A percentile compares a stretch with the other conserved stretches of the same genome.
Conservation (phyloP, 2,797 vertebrate genomes). For the Clarias laeviceps region DNA sequence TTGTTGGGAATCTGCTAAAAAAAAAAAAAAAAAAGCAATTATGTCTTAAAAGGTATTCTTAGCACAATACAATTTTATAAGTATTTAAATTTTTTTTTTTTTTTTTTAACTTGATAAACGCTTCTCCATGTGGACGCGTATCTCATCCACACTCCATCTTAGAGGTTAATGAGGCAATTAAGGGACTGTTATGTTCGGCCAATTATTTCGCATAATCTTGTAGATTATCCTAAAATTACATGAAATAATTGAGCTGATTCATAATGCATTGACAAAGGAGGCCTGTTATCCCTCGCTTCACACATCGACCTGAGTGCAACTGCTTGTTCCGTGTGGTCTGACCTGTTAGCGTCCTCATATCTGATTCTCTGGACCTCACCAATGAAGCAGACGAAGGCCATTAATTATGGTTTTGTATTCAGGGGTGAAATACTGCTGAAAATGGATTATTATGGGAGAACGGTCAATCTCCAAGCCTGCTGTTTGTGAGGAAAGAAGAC, state of each 20-base stretch:
- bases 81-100: neutral
- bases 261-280: constrained; percentile 32
- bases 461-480: constrained; percentile 59
- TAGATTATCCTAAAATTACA: constrained; percentile 42
- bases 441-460: constrained; percentile 67
- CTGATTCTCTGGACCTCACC: neutral
- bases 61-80: neutral
- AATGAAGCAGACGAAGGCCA: constrained; percentile 42
- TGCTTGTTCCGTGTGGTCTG: neutral
- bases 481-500: constrained; percentile 16
- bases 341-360: constrained; percentile 26
- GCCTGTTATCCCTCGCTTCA: constrained; percentile 13
- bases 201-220: constrained; percentile 41
- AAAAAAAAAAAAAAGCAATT: neutral
- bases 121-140: neutral
- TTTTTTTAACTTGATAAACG: neutral
- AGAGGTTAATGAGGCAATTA: constrained; percentile 39
- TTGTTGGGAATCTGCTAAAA: neutral
- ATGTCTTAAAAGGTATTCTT: neutral
- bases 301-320: neutral
- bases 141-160: neutral
- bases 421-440: constrained; percentile 69
- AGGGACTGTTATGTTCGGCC: neutral
- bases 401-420: constrained; percentile 74
- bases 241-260: constrained; percentile 33